Evolutionary conservation across 2,888 invertebrate genomes (phyloP).

Genomic region (Megaustenia siamemsis): DNA sequence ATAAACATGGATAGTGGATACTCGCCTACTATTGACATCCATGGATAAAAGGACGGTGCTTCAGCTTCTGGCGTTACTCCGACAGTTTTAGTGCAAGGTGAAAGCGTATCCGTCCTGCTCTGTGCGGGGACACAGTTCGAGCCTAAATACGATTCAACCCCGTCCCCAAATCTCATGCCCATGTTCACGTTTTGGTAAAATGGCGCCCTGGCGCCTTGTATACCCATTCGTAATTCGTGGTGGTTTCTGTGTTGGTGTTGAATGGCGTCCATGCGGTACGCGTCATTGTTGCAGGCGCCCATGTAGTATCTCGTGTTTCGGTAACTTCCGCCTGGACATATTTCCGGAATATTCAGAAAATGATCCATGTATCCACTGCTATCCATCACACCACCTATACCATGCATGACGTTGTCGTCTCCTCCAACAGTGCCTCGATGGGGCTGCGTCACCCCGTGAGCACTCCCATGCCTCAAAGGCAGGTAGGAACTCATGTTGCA

Average conservation of each 20-base stretch:
- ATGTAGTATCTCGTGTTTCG: constrained; percentile 71
- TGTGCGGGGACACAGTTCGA: constrained; percentile 65
- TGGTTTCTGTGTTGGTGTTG: constrained; percentile 66
- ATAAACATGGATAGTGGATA: constrained; percentile 48
- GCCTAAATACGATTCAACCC: constrained; percentile 57
- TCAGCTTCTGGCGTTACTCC: constrained; percentile 64
- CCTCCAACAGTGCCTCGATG: constrained; percentile 27
- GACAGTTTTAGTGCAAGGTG: constrained; percentile 69
- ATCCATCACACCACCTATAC: constrained; percentile 53
- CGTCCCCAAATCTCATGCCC: constrained; percentile 71
- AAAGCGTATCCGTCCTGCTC: constrained; percentile 66
- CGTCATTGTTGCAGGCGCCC: constrained; percentile 63
- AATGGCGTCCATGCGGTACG: constrained; percentile 76
- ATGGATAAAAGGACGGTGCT: constrained; percentile 73
- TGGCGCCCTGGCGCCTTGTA: constrained; percentile 67
- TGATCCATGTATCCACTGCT: constrained; percentile 73
- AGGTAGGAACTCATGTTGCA: constrained; percentile 74
- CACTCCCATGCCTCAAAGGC: constrained; percentile 70
- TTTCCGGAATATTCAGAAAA: constrained; percentile 77
- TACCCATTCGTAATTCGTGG: constrained; percentile 74
- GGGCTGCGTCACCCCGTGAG: constrained; percentile 59
- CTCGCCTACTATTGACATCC: constrained; percentile 78
- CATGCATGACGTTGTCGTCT: constrained; percentile 57
- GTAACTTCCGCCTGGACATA: constrained; percentile 73
- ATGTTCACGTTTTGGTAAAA: constrained; percentile 76